phyloP scores from a whole-genome alignment of 2,888 invertebrate species.

The Habrosyne pyritoides region DNA sequence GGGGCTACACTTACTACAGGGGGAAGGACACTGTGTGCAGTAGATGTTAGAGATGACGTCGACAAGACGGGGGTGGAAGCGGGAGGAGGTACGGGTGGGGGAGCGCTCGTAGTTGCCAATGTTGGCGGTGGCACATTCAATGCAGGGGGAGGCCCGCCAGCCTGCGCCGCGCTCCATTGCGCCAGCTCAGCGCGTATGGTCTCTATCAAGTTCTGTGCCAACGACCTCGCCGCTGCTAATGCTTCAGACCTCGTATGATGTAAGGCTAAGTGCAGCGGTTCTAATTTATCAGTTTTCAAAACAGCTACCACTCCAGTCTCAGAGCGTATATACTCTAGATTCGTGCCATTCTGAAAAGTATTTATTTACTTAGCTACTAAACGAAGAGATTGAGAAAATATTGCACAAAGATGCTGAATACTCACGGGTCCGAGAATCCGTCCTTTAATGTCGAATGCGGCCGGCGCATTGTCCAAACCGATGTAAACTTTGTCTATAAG shows the following conservation, averaged over 20 bases:
- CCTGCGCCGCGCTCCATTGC: constrained; percentile 75
- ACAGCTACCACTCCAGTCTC: constrained; percentile 91
- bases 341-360: constrained; percentile 84
- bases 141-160: constrained; percentile 72
- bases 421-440: constrained; percentile 87
- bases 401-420: constrained; percentile 19
- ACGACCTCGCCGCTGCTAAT: constrained; percentile 87
- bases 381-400: background rate
- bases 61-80: constrained; percentile 60
- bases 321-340: constrained; percentile 89
- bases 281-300: constrained; percentile 86
- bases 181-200: constrained; percentile 87
- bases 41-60: constrained; percentile 58
- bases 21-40: constrained; percentile 59
- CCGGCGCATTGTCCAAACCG: constrained; percentile 90
- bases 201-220: constrained; percentile 90
- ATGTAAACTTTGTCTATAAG: constrained; percentile 89
- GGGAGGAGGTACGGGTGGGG: constrained; percentile 62
- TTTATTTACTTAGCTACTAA: constrained; percentile 11
- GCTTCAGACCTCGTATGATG: constrained; percentile 89
- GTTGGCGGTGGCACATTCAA: constrained; percentile 71
- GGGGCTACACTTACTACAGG: constrained; percentile 73
- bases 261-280: constrained; percentile 89
- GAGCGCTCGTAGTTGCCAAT: constrained; percentile 62
- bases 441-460: constrained; percentile 89